phyloP scores from a whole-genome alignment of 2,888 invertebrate genomes.

The Tholera decimalis region DNA sequence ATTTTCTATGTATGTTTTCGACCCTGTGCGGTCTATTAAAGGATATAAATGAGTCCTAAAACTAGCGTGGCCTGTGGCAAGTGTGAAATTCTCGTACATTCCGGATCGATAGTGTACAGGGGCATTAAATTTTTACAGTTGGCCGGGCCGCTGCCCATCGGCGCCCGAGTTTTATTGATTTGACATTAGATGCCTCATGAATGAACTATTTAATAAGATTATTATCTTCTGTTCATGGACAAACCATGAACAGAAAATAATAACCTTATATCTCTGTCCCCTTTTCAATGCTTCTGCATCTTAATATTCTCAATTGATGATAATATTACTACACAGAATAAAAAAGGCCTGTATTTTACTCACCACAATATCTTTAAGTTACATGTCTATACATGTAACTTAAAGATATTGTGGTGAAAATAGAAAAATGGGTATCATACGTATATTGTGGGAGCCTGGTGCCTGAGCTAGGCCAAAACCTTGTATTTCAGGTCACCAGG shows the following conservation, averaged over 20 bases:
- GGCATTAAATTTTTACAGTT: slow-evolving; percentile 81
- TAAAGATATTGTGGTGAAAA: too few species aligned
- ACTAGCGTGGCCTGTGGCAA: slow-evolving; percentile 41
- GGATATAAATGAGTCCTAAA: slow-evolving; percentile 34
- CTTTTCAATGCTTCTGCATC: neutral
- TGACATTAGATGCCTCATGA: slow-evolving; percentile 65
- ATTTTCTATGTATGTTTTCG: neutral
- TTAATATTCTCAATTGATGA: neutral
- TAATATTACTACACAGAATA: too few species aligned
- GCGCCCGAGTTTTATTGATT: slow-evolving; percentile 76
- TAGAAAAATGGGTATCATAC: too few species aligned
- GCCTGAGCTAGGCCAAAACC: too few species aligned
- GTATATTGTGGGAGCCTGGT: too few species aligned
- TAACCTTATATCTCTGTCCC: too few species aligned
- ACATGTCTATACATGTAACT: too few species aligned
- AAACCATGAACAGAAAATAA: too few species aligned
- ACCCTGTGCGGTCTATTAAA: slow-evolving; percentile 18
- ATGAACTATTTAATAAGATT: slow-evolving; percentile 49
- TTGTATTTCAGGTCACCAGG: too few species aligned
- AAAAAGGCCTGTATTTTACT: too few species aligned
- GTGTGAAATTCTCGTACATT: slow-evolving; percentile 60
- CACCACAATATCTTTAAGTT: too few species aligned
- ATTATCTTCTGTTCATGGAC: slow-evolving; percentile 8
- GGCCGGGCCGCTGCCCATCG: slow-evolving; percentile 69
- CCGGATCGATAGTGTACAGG: slow-evolving; percentile 75